Percentiles rank a stretch among this genome's conserved stretches.
These are phyloP conservation scores for Pristionchus maxplancki DNA, from an alignment of 2,888 invertebrate genomes.

Conservation along the genomic window DNA sequence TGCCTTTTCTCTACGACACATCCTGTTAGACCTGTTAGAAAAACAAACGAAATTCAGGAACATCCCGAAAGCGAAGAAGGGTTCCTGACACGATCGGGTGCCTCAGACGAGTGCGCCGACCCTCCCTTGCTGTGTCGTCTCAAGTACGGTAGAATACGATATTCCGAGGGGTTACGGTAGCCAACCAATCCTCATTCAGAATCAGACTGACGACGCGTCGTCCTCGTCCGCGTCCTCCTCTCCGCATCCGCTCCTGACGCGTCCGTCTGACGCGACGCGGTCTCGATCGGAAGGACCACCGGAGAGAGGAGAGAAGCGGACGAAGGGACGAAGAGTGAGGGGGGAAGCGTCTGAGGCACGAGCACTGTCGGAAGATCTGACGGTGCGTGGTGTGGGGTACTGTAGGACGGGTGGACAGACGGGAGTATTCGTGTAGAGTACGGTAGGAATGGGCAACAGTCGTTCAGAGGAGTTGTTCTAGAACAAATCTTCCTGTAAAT, in stretches of 20 bases:
- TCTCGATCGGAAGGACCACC: slow-evolving; percentile 13
- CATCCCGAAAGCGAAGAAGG: slow-evolving; percentile 75
- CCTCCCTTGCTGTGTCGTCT: slow-evolving; percentile 1
- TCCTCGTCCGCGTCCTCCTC: slow-evolving; percentile 13
- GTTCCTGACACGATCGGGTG: slow-evolving; percentile 49
- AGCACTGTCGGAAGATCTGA: slow-evolving; percentile 25
- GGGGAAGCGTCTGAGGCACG: slow-evolving; percentile 39
- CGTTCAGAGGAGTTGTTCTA: neutral
- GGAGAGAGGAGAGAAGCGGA: neutral
- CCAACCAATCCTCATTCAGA: neutral
- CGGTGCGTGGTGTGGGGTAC: slow-evolving; percentile 31
- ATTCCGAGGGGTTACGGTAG: neutral
- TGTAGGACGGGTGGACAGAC: neutral
- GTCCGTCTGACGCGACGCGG: neutral
- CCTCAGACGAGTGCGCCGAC: slow-evolving; percentile 30
- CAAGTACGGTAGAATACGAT: neutral
- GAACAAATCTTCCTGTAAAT: neutral
- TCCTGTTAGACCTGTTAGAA: neutral
- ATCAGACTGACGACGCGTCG: neutral
- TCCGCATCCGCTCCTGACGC: slow-evolving; percentile 8
- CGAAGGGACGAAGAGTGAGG: neutral
- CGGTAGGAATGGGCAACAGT: neutral
- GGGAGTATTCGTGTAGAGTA: slow-evolving; percentile 16
- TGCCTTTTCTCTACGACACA: no score
- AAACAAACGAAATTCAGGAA: slow-evolving; percentile 54